Percentiles rank a stretch among this genome's conserved stretches.
Evolutionary conservation across 1,140 invertebrate genomes (phyloP).

Genomic region (Scaptomyza montana): DNA sequence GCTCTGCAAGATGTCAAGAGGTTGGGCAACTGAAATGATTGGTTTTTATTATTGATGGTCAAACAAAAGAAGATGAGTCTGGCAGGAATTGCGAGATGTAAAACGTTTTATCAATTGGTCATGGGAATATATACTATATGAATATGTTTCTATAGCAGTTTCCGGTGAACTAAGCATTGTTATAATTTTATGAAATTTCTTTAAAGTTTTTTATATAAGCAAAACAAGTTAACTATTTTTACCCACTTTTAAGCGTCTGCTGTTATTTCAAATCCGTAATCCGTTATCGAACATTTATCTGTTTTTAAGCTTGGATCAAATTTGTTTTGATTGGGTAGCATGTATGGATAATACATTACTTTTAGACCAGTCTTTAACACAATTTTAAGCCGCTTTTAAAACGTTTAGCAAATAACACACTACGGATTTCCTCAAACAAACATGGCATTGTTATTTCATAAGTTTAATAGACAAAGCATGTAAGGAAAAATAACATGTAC

Average conservation of each 20-base stretch:
- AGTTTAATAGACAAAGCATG: neutral
- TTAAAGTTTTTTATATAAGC: too few relatives aligned
- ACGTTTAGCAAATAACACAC: constrained; percentile 8
- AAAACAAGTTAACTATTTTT: too few relatives aligned
- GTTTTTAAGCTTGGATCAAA: neutral
- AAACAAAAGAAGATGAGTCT: constrained; percentile 30
- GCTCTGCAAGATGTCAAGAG: constrained; percentile 65
- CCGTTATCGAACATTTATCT: neutral
- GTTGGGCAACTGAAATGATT: constrained; percentile 55
- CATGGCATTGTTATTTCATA: constrained; percentile 4
- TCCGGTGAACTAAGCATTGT: neutral
- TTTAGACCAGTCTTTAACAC: too few relatives aligned
- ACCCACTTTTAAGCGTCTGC: neutral
- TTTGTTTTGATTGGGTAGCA: neutral
- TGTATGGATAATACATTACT: neutral
- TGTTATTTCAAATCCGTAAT: neutral
- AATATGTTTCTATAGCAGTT: neutral
- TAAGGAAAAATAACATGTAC: neutral
- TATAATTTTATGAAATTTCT: too few relatives aligned
- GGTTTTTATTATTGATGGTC: constrained; percentile 14
- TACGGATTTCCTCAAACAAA: constrained; percentile 5
- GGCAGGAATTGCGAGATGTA: constrained; percentile 15
- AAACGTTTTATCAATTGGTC: constrained; percentile 16
- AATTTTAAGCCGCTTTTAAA: too few relatives aligned
- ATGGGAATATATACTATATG: constrained; percentile 7